Percentiles rank a stretch among this genome's conserved stretches.
Evolutionary conservation across 2,113 vertebrate genomes (phyloP).

Genomic region (Coptodon bakossiorum): DNA sequence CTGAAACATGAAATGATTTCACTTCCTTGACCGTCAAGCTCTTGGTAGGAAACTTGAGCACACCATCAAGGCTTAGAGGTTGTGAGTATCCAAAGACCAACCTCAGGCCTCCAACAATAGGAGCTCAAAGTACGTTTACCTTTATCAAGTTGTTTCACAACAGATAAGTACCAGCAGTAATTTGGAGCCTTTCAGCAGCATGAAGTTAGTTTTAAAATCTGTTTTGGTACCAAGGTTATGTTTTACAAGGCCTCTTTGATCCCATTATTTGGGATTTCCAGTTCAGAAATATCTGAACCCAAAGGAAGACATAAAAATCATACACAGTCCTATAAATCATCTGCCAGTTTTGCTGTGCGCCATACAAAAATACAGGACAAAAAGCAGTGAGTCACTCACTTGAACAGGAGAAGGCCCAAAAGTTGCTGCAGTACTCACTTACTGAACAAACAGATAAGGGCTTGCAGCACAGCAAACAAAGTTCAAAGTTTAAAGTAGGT

Average conservation of each 20-base stretch:
- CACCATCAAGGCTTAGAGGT: neutral
- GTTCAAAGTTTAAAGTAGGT: slow-evolving; percentile 17
- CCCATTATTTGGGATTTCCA: neutral
- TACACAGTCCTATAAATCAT: neutral
- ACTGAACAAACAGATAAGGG: neutral
- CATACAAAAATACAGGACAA: neutral
- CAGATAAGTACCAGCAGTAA: neutral
- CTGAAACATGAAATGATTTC: neutral
- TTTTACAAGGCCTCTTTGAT: neutral
- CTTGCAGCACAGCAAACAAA: slow-evolving; percentile 12
- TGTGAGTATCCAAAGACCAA: neutral
- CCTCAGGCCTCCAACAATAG: neutral
- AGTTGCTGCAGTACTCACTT: neutral
- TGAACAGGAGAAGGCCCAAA: neutral
- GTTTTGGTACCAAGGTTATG: neutral
- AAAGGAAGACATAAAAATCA: neutral
- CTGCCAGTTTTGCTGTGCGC: neutral
- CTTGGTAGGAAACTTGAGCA: neutral
- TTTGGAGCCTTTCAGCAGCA: neutral
- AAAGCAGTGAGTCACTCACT: neutral
- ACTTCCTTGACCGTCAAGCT: neutral
- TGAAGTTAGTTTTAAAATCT: neutral
- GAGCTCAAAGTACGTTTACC: neutral
- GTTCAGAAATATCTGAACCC: neutral
- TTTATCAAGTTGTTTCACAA: neutral